A percentile compares a stretch with the other conserved stretches of the same genome.
Conservation (phyloP, 2,113 vertebrate species). For the Neogobius melanostomus region DNA sequence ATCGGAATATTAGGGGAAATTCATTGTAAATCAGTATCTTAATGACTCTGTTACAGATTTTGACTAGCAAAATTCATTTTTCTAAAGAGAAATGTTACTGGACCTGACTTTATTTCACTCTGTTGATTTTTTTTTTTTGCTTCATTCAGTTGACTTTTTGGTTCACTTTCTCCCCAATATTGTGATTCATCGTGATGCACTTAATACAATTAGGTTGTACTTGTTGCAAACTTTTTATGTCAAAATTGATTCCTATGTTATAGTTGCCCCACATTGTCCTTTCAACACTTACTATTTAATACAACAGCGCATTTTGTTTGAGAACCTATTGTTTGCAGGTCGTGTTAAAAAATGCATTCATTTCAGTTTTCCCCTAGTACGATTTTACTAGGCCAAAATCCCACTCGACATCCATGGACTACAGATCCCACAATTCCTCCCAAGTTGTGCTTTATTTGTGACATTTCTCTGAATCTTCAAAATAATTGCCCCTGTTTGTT, state of each 20-base stretch:
- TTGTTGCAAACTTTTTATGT: constrained; percentile 19
- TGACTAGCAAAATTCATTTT: constrained; percentile 24
- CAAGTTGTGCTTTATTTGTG: constrained; percentile 47
- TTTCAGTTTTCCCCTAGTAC: constrained; percentile 40
- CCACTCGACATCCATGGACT: constrained; percentile 32
- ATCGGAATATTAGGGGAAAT: background rate
- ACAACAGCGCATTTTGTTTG: background rate
- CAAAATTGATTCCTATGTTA: constrained; percentile 1
- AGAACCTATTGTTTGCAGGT: background rate
- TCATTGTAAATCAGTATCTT: background rate
- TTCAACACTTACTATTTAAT: background rate
- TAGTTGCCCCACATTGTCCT: background rate
- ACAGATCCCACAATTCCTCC: constrained; percentile 54
- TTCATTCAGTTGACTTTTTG: background rate
- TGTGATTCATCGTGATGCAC: background rate
- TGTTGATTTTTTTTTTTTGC: constrained; percentile 7
- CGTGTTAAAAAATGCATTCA: constrained; percentile 4
- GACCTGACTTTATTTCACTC: background rate
- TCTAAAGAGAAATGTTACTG: constrained; percentile 1
- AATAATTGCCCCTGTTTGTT: constrained; percentile 47
- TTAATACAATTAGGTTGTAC: constrained; percentile 1
- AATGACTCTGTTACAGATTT: background rate
- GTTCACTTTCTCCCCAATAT: background rate
- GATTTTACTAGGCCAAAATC: constrained; percentile 30
- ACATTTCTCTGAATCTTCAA: constrained; percentile 14